A percentile compares a stretch with the other conserved stretches of the same genome.
Conservation (phyloP, 64 coral and sea anemone species). For the Astreopora myriophthalma region DNA sequence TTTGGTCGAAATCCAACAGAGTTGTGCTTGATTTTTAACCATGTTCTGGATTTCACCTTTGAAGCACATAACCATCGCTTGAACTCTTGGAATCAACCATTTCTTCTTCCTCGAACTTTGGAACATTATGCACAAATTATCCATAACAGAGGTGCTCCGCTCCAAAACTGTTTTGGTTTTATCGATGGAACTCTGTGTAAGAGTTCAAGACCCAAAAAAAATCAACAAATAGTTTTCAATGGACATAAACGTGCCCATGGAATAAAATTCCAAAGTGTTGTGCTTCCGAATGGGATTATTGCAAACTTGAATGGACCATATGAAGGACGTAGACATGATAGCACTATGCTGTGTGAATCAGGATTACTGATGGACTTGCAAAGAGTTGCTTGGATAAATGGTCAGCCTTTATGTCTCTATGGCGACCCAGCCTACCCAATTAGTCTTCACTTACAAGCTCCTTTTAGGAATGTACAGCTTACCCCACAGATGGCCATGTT, state of each 20-base stretch:
- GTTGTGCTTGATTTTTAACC: constrained; percentile 31
- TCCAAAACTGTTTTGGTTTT: constrained; percentile 57
- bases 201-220: constrained; percentile 9
- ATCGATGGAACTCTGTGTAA: constrained; percentile 20
- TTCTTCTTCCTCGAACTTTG: not conserved
- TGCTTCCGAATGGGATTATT: constrained; percentile 13
- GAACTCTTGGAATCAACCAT: constrained; percentile 45
- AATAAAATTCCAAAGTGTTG: not conserved
- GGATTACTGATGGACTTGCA: constrained; percentile 38
- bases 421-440: constrained; percentile 18
- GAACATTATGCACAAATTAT: constrained; percentile 41
- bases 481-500: not conserved
- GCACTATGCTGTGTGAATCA: not conserved
- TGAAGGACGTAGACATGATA: constrained; percentile 56
- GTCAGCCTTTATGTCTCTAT: constrained; percentile 9
- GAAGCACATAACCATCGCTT: constrained; percentile 18
- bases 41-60: constrained; percentile 9
- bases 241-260: constrained; percentile 48
- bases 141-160: not conserved
- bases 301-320: constrained; percentile 10
- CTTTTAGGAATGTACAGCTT: not conserved
- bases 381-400: constrained; percentile 4
- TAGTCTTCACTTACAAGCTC: constrained; percentile 11
- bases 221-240: constrained; percentile 41
- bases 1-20: constrained; percentile 48